A percentile compares a stretch with the other conserved stretches of the same genome.
Evolutionary conservation across 2,888 invertebrate species (phyloP).

Genomic region (Andrena trimmerana): DNA sequence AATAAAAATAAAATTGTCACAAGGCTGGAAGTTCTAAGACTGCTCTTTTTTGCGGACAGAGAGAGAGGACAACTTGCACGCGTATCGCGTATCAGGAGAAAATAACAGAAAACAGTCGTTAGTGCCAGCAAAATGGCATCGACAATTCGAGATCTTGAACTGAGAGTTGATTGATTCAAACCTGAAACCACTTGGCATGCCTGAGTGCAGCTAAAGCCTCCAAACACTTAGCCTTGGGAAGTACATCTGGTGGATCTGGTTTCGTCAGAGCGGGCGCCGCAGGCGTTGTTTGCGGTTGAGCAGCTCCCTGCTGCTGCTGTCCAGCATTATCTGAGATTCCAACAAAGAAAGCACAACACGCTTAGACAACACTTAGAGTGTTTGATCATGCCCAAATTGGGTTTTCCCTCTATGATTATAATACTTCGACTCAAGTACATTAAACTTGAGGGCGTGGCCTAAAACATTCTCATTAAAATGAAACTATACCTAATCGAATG

Average conservation of each 20-base stretch:
- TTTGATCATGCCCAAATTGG: constrained; percentile 85
- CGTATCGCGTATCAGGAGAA: constrained; percentile 75
- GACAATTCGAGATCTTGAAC: constrained; percentile 79
- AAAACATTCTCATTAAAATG: constrained; percentile 69
- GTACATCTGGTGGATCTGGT: constrained; percentile 94
- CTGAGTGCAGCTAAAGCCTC: constrained; percentile 99
- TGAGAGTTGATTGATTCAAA: constrained; percentile 87
- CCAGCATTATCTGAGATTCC: constrained; percentile 85
- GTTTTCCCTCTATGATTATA: constrained; percentile 75
- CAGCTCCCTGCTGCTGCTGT: constrained; percentile 85
- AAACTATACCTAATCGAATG: constrained; percentile 78
- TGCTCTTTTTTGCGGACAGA: constrained; percentile 75
- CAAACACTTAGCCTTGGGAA: constrained; percentile 99
- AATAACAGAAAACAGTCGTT: constrained; percentile 74
- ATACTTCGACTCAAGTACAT: constrained; percentile 64
- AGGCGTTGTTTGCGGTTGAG: constrained; percentile 87
- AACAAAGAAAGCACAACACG: constrained; percentile 85
- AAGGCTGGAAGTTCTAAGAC: constrained; percentile 85
- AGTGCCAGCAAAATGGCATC: constrained; percentile 66
- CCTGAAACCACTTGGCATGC: constrained; percentile 99
- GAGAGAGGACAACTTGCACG: constrained; percentile 80
- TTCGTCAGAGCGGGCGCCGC: constrained; percentile 91
- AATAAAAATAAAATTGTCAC: constrained; percentile 77
- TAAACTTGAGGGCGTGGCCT: constrained; percentile 62
- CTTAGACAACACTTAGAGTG: constrained; percentile 86